A percentile compares a stretch with the other conserved stretches of the same genome.
Evolutionary conservation across 2,888 invertebrate genomes (phyloP).

Genomic region (Gerris lacustris): DNA sequence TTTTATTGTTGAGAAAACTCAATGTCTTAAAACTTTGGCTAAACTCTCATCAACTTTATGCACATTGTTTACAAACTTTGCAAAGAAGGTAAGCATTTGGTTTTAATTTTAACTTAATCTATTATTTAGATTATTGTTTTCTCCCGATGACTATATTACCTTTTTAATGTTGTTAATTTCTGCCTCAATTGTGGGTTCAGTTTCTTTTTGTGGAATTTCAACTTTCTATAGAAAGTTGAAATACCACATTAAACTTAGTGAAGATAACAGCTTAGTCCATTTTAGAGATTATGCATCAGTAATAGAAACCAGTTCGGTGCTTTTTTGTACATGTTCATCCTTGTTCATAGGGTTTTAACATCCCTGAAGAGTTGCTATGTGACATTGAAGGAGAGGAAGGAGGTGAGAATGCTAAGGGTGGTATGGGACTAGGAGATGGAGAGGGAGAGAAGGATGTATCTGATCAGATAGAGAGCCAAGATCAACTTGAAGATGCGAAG

Average conservation of each 20-base stretch:
- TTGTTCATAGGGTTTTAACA: constrained; percentile 66
- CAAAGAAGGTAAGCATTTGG: constrained; percentile 46
- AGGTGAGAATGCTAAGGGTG: constrained; percentile 50
- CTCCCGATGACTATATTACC: too few species aligned
- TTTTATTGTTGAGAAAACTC: constrained; percentile 63
- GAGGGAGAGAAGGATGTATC: constrained; percentile 90
- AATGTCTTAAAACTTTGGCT: constrained; percentile 61
- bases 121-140: too few species aligned
- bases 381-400: constrained; percentile 53
- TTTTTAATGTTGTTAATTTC: too few species aligned
- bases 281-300: too few species aligned
- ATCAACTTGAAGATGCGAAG: constrained; percentile 82
- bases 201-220: too few species aligned
- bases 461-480: constrained; percentile 80
- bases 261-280: too few species aligned
- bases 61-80: constrained; percentile 72
- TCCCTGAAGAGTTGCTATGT: constrained; percentile 70
- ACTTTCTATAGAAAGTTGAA: too few species aligned
- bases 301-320: too few species aligned
- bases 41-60: constrained; percentile 74
- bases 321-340: too few species aligned
- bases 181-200: too few species aligned
- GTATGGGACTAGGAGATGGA: constrained; percentile 85
- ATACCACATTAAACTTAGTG: too few species aligned
- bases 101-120: too few species aligned